Conservation (phyloP, 2,113 vertebrate genomes). For the Mionectes macconnelli region DNA sequence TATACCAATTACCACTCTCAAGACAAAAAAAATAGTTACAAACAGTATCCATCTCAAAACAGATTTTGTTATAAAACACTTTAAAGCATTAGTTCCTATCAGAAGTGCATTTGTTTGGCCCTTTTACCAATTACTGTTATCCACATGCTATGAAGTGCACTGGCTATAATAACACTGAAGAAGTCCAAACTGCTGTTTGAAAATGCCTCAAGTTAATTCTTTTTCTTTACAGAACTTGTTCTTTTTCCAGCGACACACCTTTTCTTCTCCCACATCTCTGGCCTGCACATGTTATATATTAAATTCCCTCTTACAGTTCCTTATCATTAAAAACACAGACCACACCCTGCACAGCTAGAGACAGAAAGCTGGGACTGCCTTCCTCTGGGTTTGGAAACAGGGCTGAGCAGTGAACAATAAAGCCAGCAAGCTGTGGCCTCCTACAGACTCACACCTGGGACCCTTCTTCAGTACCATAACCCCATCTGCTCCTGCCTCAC, state of each 20-base stretch:
- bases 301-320: not conserved
- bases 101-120: not conserved
- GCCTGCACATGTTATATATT: accelerated
- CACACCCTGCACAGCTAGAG: not conserved
- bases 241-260: not conserved
- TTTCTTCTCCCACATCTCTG: not conserved
- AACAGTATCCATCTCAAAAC: not conserved
- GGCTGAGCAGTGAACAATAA: not conserved
- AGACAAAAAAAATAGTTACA: not conserved
- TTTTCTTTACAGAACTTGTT: not conserved
- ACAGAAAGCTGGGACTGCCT: not conserved
- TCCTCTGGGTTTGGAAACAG: not conserved
- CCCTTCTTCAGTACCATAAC: not conserved
- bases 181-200: not conserved
- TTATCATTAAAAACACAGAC: not conserved
- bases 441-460: not conserved
- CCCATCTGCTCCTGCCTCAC: not conserved
- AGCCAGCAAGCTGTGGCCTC: not conserved
- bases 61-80: not conserved
- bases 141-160: not conserved
- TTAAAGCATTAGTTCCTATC: not conserved
- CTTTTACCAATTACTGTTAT: not conserved
- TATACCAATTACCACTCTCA: not conserved
- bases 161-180: not conserved
- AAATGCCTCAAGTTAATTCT: not conserved